Evolutionary conservation across 2,113 vertebrate genomes (phyloP).

Genomic region (Castor canadensis): DNA sequence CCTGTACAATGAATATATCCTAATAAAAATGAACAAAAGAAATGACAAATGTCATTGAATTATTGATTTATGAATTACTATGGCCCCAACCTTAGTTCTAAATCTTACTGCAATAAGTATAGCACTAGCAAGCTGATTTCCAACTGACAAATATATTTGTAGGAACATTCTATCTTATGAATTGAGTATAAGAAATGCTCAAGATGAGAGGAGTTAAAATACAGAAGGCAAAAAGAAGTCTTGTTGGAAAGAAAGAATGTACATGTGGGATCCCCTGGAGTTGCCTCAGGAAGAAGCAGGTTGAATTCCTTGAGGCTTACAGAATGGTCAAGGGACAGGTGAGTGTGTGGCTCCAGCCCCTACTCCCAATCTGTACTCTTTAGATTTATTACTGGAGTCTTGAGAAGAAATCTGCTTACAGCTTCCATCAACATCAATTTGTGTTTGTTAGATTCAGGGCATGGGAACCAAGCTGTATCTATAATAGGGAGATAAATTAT

Average conservation of each 20-base stretch:
- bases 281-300: not conserved
- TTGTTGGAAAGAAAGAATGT: not conserved
- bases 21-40: too few species aligned
- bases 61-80: slow-evolving; percentile 7
- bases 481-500: slow-evolving; percentile 70
- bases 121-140: not conserved
- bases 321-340: not conserved
- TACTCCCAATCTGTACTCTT: not conserved
- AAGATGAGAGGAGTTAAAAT: slow-evolving; percentile 3
- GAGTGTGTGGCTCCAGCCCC: not conserved
- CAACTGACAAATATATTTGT: not conserved
- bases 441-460: slow-evolving; percentile 59
- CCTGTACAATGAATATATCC: too few species aligned
- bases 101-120: not conserved
- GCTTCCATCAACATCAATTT: slow-evolving; percentile 3
- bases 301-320: not conserved
- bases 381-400: not conserved
- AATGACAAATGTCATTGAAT: not conserved
- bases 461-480: slow-evolving; percentile 42
- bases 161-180: not conserved
- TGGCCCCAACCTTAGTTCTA: slow-evolving; percentile 11
- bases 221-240: not conserved
- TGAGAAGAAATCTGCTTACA: not conserved
- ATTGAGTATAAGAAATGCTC: not conserved
- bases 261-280: too few species aligned